phyloP scores from a whole-genome alignment of 2,888 invertebrate genomes.

The Spialia ferax region DNA sequence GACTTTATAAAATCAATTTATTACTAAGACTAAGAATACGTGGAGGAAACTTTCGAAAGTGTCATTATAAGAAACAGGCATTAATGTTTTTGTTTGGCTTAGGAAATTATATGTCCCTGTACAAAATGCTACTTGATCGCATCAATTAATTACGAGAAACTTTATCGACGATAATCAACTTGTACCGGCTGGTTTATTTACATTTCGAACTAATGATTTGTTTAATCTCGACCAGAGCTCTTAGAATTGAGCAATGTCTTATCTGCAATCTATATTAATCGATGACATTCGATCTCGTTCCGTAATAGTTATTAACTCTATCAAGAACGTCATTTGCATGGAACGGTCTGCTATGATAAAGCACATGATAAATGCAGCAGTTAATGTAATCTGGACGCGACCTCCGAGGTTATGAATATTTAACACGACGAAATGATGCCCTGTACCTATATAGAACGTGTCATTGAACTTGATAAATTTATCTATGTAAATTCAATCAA shows the following conservation, averaged over 20 bases:
- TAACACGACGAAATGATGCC: constrained; percentile 62
- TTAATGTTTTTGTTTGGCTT: constrained; percentile 41
- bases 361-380: constrained; percentile 45
- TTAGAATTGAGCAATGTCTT: not conserved
- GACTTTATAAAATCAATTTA: constrained; percentile 42
- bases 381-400: constrained; percentile 51
- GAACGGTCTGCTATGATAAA: constrained; percentile 37
- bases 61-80: constrained; percentile 43
- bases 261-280: constrained; percentile 21
- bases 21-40: constrained; percentile 24
- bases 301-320: constrained; percentile 23
- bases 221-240: constrained; percentile 8
- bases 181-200: constrained; percentile 3
- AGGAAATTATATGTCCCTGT: not conserved
- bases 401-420: constrained; percentile 62
- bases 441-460: constrained; percentile 64
- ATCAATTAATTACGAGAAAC: not conserved
- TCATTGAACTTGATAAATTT: constrained; percentile 67
- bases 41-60: constrained; percentile 56
- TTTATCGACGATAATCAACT: constrained; percentile 9
- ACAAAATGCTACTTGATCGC: constrained; percentile 1
- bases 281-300: constrained; percentile 20
- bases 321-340: constrained; percentile 40
- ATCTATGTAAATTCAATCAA: constrained; percentile 10
- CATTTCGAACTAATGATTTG: constrained; percentile 15